These are phyloP conservation scores for Hyperopisus bebe DNA, from an alignment of 2,113 vertebrate species.

Conservation along the genomic window DNA sequence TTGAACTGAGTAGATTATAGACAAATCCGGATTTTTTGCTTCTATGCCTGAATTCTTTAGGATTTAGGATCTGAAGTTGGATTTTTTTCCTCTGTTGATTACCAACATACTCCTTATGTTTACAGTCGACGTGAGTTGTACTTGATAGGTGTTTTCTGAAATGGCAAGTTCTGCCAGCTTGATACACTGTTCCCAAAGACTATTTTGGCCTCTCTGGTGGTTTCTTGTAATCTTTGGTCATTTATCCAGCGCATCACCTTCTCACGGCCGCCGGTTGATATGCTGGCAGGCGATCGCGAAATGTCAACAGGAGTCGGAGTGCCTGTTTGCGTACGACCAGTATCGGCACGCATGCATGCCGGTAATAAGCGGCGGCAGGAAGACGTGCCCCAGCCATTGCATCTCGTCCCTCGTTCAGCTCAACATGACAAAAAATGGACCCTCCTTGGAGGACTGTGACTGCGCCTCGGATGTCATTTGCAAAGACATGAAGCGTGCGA, in stretches of 20 bases:
- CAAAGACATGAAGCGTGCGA: slow-evolving; percentile 74
- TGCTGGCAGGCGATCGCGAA: slow-evolving; percentile 87
- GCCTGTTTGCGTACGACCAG: slow-evolving; percentile 79
- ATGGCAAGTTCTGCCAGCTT: slow-evolving; percentile 43
- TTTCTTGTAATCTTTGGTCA: slow-evolving; percentile 32
- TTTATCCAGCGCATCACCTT: slow-evolving; percentile 54
- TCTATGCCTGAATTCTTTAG: not conserved
- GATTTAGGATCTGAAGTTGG: not conserved
- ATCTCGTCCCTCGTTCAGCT: slow-evolving; percentile 85
- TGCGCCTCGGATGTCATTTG: slow-evolving; percentile 76
- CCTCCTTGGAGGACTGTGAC: slow-evolving; percentile 80
- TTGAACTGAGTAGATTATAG: not conserved
- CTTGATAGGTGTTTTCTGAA: not conserved
- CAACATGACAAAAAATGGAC: slow-evolving; percentile 76
- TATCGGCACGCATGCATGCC: slow-evolving; percentile 76
- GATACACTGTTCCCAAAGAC: slow-evolving; percentile 34
- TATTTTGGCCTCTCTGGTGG: slow-evolving; percentile 25
- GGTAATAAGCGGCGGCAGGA: slow-evolving; percentile 62
- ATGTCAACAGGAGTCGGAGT: slow-evolving; percentile 77
- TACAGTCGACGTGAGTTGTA: not conserved
- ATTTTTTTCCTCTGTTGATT: not conserved
- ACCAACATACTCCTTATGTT: not conserved
- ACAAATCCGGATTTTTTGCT: not conserved
- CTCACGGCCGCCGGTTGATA: slow-evolving; percentile 68
- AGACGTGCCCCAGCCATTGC: slow-evolving; percentile 86